Evolutionary conservation across 2,888 invertebrate genomes (phyloP), one percentile per base, ranked within the genome.

Genomic region (Lydus trimaculatus): DNA sequence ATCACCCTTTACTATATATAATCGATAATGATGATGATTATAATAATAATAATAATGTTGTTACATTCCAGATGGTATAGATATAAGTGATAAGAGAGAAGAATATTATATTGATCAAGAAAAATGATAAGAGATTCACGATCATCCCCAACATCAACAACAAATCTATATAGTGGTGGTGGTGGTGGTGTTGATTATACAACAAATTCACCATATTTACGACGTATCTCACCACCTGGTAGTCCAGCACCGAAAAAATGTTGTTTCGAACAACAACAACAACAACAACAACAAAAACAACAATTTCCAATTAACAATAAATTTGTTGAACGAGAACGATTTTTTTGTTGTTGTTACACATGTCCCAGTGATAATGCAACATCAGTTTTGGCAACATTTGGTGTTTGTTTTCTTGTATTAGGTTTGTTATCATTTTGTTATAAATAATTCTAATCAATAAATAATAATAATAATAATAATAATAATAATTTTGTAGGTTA

Each of bases 351-450:
- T 75, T 91, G 91, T 80, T 88, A 89, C 79, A 86, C 85, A 61
- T 88, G 88, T 77, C 87, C 87, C 28, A 85, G 86, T 23, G 82
- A 84, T 8, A 84, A 85, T 0, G 84, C 85, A n/a, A 84, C 87
- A 7, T 91, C 94, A 0, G 88, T 94, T 9, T 88, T 95, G 74
- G 93, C 94, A 9, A 94, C 95, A 78, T 88, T 95, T 48, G 95
- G 94, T 20, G 90, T 95, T 66, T 94, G 94, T 84, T 90, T 92
- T 75, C 89, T 98, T 65, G 96, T 98, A 20, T 89, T 98, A 59
- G 67, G 48, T 52, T 9, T 7, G 43, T 52, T 23, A 23, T 43
- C 4, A 13, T 43, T 36, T 36, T 15, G n/a, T n/a, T n/a, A n/a
- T n/a, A n/a, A n/a, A n/a, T n/a, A n/a, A 31, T 6, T 31, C 8